phyloP scores from a whole-genome alignment of 2,888 invertebrate genomes.

The Protodeltote pygarga region DNA sequence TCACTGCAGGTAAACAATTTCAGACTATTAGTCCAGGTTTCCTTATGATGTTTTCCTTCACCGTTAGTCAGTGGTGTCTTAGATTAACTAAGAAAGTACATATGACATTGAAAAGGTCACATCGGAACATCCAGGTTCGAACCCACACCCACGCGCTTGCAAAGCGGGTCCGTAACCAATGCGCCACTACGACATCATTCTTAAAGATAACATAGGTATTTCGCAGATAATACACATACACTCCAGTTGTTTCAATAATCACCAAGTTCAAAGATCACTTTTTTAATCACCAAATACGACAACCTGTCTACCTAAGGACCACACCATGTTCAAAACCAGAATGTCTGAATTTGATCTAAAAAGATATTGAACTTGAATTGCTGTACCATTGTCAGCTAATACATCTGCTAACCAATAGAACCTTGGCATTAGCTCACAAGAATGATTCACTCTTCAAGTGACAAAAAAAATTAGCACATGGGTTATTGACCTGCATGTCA shows the following conservation, averaged over 20 bases:
- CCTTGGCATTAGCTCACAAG: constrained; percentile 63
- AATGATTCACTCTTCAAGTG: constrained; percentile 59
- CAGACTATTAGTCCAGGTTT: too few species aligned
- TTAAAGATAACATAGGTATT: too few species aligned
- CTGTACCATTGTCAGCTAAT: constrained; percentile 10
- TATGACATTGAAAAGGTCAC: too few species aligned
- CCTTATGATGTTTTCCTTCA: too few species aligned
- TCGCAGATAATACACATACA: too few species aligned
- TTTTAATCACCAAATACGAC: constrained; percentile 6
- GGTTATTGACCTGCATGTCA: constrained; percentile 64
- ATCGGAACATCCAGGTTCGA: too few species aligned
- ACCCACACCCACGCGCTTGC: too few species aligned
- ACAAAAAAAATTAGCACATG: constrained; percentile 58
- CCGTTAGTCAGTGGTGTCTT: too few species aligned
- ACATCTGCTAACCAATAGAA: constrained; percentile 52
- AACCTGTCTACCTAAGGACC: neutral
- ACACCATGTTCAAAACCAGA: neutral
- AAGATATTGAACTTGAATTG: constrained; percentile 17
- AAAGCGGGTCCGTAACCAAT: too few species aligned
- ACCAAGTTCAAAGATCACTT: constrained; percentile 21
- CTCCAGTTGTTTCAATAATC: constrained; percentile 5
- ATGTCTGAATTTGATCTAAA: neutral
- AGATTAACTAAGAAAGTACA: too few species aligned
- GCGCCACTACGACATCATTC: too few species aligned
- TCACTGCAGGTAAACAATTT: too few species aligned